Evolutionary conservation across 2,888 invertebrate species (phyloP), one percentile per base, ranked within the genome.

Genomic region (Tetropium fuscum): DNA sequence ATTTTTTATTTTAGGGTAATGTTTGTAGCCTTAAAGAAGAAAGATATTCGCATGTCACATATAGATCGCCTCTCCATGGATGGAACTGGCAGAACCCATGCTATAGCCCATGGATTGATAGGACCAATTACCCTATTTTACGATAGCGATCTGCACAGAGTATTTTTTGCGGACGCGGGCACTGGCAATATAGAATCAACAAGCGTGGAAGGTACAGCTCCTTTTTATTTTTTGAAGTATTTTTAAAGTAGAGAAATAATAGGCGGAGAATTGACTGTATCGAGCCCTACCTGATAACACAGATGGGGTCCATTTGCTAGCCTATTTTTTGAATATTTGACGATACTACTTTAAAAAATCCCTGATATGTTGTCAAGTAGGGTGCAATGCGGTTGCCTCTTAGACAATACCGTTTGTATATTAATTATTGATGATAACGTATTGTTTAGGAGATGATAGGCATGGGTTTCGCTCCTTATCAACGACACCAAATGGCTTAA

Each of bases 51-150:
- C 4, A 38, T 54, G 8, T 75, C 77, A 10, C 87, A 88, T 63
- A 89, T 95, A 20, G 90, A 91, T 74, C 86, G 87, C 57, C 83
- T 91, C 58, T 83, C 87, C 0, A 85, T 94, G 81, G 88, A 90
- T 69, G 94, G 93, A 0, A 78, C 82, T 0, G 86, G 84, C 8
- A 72, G 82, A 44, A 77, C 78, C 1, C 83, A 83, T 58, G 60
- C 84, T 0, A 75, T 83, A 1, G 83, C 83, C 32, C 70, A 76
- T 6, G 77, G 78, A 2, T 67, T 85, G 6, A 18, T 76, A 72
- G 86, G 90, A 44, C 86, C 88, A 6, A 81, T 90, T 20, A 79
- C 81, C 61, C 77, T 86, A 67, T 75, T 69, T 76, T 91, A 89
- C 74, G 87, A 90, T 62, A 79, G 80, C 7, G 81, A 85, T 13